A percentile compares a stretch with the other conserved stretches of the same genome.
phyloP scores from a whole-genome alignment of 2,888 invertebrate species.

The Rhodophaea formosa region DNA sequence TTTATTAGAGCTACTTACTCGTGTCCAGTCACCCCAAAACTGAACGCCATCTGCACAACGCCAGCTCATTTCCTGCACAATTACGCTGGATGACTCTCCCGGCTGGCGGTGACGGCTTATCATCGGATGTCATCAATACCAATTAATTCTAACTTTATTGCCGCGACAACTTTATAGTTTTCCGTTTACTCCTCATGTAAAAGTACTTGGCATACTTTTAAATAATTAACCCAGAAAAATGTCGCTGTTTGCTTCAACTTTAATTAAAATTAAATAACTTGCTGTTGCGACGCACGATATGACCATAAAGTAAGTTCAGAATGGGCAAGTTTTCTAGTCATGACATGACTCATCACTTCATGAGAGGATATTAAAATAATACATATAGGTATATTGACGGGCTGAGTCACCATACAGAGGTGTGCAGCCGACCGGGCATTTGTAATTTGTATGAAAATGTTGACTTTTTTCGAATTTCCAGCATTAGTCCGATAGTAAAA shows the following conservation, averaged over 20 bases:
- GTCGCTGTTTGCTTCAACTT: not conserved
- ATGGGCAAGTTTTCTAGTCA: not conserved
- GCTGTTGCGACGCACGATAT: not conserved
- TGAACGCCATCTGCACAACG: conserved; percentile 62
- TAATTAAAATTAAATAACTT: not conserved
- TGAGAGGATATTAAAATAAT: too few relatives aligned
- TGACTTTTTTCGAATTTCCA: too few relatives aligned
- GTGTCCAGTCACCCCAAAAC: conserved; percentile 47
- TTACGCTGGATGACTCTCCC: conserved; percentile 55
- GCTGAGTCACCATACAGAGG: too few relatives aligned
- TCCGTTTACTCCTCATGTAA: conserved; percentile 3
- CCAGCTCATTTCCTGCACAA: conserved; percentile 71
- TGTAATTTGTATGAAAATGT: too few relatives aligned
- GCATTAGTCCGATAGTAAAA: too few relatives aligned
- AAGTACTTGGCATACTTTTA: not conserved
- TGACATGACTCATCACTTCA: too few relatives aligned
- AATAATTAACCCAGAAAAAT: not conserved
- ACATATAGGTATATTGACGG: too few relatives aligned
- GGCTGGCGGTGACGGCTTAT: conserved; percentile 24
- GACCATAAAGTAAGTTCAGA: not conserved
- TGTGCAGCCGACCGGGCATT: too few relatives aligned
- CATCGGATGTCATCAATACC: not conserved
- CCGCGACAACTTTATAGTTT: not conserved
- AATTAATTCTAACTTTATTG: conserved; percentile 4
- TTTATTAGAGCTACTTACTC: conserved; percentile 24